A percentile compares a stretch with the other conserved stretches of the same genome.
Evolutionary conservation across 2,113 vertebrate species (phyloP).

Genomic region (Axis porcinus): DNA sequence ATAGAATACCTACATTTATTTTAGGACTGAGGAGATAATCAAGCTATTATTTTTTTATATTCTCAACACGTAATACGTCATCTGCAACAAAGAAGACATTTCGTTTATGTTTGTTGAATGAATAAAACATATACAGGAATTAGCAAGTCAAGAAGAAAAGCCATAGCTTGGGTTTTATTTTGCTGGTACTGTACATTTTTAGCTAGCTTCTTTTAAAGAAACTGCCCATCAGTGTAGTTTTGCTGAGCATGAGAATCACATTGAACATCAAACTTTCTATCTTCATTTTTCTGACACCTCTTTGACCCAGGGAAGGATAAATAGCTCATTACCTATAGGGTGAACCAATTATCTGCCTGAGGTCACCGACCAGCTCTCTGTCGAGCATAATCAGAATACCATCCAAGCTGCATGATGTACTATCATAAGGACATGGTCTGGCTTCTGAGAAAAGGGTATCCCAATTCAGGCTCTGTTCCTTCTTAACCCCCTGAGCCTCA

Average conservation of each 20-base stretch:
- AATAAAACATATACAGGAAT: neutral
- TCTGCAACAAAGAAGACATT: neutral
- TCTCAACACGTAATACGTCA: neutral
- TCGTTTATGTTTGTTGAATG: neutral
- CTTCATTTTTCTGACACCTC: neutral
- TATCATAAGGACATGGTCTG: accelerated
- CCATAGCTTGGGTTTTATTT: neutral
- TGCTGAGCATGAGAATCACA: neutral
- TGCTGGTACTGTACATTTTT: neutral
- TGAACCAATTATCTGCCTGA: neutral
- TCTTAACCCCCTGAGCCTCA: neutral
- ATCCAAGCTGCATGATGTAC: neutral
- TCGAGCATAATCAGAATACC: neutral
- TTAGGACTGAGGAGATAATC: neutral
- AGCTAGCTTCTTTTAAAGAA: neutral
- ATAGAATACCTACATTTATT: neutral
- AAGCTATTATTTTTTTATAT: neutral
- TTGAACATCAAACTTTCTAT: neutral
- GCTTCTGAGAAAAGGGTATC: neutral
- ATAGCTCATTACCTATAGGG: neutral
- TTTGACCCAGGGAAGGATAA: neutral
- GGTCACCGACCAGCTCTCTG: neutral
- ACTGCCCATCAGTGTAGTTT: neutral
- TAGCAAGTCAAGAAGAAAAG: neutral
- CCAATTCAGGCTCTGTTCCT: neutral